Base-by-base conservation (phyloP, 2,888 invertebrate genomes). In the Eurytoma adleriae region DNA sequence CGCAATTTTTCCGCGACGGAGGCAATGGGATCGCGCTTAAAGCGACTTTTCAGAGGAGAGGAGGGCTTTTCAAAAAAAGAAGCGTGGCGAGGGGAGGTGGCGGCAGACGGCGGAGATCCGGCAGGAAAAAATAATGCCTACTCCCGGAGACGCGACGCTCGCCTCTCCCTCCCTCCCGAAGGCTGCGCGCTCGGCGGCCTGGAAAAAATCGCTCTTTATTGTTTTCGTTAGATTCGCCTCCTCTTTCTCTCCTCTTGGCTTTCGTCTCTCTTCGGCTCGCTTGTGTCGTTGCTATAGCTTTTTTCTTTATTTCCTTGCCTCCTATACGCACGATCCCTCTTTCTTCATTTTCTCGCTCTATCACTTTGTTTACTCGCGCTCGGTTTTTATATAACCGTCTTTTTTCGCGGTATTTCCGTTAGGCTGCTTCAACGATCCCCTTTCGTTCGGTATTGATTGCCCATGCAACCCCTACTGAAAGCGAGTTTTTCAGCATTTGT, bases 121-220 rank as follows among this genome's bases (percentile, higher is more conserved):
- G 61, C 61, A 61, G 30, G 52, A 50, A 67, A 67, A 67, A 67
- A 67, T 67, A 52, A 67, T 67, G 20, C 24, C 24, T 20, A 67
- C 67, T 67, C 67, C 24, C 24, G 68, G 16, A 54, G 13, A 10
- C 20, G 66, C 50, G 27, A 24, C 50, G 52, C 50, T 54, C 10
- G 76, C 75, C 76, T 57, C 56, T 56, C 61, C 54, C 56, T 20
- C 10, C 16, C 27, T 72, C 70, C 54, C 76, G 50, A 64, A 66
- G 66, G 54, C 62, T 79, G 79, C 77, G 81, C 83, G 82, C 72
- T 84, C 85, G 84, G 77, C 84, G 84, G 85, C 75, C 84, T 84
- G 87, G 86, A 88, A 88, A 86, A 85, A 89, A 88, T 88, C 87
- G 87, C 83, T 61, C 87, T 88, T 89, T 89, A 89, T 89, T 89